Percentiles rank a stretch among this genome's conserved stretches.
These are phyloP conservation scores for Clytia hemisphaerica DNA, from an alignment of 30 jellyfish, hydroid and myxozoan genomes.

Conservation along the genomic window DNA sequence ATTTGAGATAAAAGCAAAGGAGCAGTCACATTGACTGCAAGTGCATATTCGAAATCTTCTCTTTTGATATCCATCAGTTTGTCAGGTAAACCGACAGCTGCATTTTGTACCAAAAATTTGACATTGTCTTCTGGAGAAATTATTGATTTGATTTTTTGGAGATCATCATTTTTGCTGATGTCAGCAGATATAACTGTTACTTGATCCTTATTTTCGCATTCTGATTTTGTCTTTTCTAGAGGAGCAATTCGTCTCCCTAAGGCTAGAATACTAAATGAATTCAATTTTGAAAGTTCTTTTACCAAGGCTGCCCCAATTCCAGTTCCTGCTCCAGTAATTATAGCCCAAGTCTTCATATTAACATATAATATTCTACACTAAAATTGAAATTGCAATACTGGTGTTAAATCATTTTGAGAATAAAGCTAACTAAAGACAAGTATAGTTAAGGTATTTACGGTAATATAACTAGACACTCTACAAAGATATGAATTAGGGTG, in stretches of 20 bases:
- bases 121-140: conserved; percentile 12
- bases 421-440: no score
- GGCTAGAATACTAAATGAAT: conserved; percentile 17
- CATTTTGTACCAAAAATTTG: conserved; percentile 37
- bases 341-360: conserved; percentile 32
- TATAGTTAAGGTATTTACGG: no score
- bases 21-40: conserved; percentile 38
- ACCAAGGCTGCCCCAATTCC: conserved; percentile 42
- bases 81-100: conserved; percentile 43
- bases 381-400: no score
- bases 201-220: conserved; percentile 4
- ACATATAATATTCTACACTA: neutral
- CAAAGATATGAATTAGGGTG: no score
- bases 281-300: conserved; percentile 22
- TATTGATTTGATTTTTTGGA: neutral
- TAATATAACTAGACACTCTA: no score
- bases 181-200: conserved; percentile 8
- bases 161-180: conserved; percentile 11
- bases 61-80: conserved; percentile 5
- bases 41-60: conserved; percentile 41
- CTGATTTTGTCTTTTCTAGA: conserved; percentile 1
- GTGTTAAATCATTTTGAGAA: no score
- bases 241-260: conserved; percentile 33
- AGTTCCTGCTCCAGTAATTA: conserved; percentile 49
- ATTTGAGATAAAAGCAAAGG: conserved; percentile 21